Conservation (phyloP, 2,797 vertebrate genomes). For the Oreonectes daqikongensis region DNA sequence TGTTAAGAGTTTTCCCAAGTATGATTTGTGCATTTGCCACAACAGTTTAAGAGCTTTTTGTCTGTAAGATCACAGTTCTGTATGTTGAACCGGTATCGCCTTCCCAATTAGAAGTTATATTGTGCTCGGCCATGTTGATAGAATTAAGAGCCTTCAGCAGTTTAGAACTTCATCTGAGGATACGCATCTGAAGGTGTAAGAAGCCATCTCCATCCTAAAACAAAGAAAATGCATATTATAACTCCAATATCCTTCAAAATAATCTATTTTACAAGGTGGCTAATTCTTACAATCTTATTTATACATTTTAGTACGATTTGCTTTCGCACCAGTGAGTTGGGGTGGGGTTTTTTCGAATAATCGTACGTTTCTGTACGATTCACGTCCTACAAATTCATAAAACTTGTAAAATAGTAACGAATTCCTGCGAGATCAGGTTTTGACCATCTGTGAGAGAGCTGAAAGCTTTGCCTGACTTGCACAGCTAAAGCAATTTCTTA, state of each 20-base stretch:
- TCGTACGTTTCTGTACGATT: no score
- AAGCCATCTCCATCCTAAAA: constrained; percentile 42
- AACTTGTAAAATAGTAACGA: no score
- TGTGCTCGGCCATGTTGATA: background rate
- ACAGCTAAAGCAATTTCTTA: background rate
- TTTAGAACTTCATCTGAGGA: background rate
- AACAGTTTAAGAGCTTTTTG: constrained; percentile 16
- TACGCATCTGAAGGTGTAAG: background rate
- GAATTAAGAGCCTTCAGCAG: constrained; percentile 19
- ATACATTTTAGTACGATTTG: no score
- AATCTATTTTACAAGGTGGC: background rate
- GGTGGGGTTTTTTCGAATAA: no score
- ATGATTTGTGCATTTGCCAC: constrained; percentile 9
- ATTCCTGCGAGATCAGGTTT: no score
- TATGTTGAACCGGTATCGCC: constrained; percentile 13
- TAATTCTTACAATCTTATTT: no score
- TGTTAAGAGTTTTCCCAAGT: constrained; percentile 9
- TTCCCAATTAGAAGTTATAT: constrained; percentile 39
- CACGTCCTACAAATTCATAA: no score
- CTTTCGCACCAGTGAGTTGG: no score
- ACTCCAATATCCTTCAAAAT: constrained; percentile 4
- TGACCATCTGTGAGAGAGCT: background rate
- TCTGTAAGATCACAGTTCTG: constrained; percentile 7
- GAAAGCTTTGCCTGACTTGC: background rate
- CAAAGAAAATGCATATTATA: constrained; percentile 21